phyloP scores from a whole-genome alignment of 2,797 vertebrate species.

The Aulostomus chinensis region DNA sequence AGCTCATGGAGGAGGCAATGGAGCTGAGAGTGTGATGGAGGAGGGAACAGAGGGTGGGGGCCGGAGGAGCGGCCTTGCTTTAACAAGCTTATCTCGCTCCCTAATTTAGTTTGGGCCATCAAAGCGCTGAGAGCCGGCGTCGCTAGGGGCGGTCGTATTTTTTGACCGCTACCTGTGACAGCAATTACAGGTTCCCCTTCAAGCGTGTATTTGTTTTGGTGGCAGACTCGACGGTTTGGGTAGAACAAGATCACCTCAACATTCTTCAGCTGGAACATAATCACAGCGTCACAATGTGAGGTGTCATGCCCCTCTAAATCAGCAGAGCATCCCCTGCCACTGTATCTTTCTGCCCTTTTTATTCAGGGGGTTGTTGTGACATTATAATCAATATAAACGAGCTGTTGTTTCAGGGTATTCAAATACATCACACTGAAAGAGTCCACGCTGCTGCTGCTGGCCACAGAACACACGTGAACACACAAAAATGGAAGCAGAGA shows the following conservation, averaged over 20 bases:
- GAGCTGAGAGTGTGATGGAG: constrained; percentile 40
- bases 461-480: no score
- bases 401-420: constrained; percentile 32
- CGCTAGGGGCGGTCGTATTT: constrained; percentile 64
- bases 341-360: constrained; percentile 23
- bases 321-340: constrained; percentile 25
- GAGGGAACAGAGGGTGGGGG: constrained; percentile 38
- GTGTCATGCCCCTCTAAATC: constrained; percentile 59
- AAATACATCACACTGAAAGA: constrained; percentile 17
- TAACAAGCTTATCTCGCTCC: constrained; percentile 76
- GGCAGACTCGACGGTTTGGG: constrained; percentile 61
- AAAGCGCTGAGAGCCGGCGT: constrained; percentile 56
- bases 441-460: no score
- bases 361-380: constrained; percentile 26
- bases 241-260: constrained; percentile 68
- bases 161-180: constrained; percentile 78
- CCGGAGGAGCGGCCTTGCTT: constrained; percentile 49
- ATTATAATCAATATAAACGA: constrained; percentile 32
- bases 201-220: constrained; percentile 71
- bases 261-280: constrained; percentile 64
- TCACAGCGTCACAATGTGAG: constrained; percentile 62
- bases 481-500: no score
- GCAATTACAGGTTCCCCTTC: constrained; percentile 75
- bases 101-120: constrained; percentile 72
- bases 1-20: constrained; percentile 26